Evolutionary conservation across 2,113 vertebrate species (phyloP).

Genomic region (Marcusenius ussheri): DNA sequence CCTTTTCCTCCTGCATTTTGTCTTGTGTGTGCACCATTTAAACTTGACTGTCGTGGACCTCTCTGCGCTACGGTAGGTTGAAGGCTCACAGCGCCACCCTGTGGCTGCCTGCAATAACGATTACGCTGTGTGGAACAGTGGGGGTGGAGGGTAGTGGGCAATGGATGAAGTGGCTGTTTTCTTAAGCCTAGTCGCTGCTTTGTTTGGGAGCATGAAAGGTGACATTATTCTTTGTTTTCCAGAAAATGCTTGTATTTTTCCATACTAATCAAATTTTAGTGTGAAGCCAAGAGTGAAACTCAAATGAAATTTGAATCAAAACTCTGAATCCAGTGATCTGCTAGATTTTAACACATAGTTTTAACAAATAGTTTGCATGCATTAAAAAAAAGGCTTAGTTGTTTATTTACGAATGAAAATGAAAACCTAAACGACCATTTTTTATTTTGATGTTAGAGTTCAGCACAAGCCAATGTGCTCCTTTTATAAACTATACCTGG

Average conservation of each 20-base stretch:
- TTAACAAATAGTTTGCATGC: slow-evolving; percentile 55
- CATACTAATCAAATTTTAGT: background rate
- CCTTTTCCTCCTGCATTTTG: slow-evolving; percentile 55
- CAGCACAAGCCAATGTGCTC: background rate
- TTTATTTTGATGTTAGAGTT: background rate
- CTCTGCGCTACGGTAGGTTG: slow-evolving; percentile 67
- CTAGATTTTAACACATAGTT: slow-evolving; percentile 28
- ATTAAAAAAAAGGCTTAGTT: slow-evolving; percentile 60
- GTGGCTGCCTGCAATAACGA: slow-evolving; percentile 36
- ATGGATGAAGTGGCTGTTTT: background rate
- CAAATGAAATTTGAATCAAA: background rate
- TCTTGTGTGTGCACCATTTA: slow-evolving; percentile 61
- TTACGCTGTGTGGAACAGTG: slow-evolving; percentile 18
- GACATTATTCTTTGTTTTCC: background rate
- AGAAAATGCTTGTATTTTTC: background rate
- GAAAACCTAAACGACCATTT: slow-evolving; percentile 13
- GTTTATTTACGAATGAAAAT: slow-evolving; percentile 37
- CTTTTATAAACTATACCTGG: background rate
- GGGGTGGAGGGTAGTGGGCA: slow-evolving; percentile 19
- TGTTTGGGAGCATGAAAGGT: background rate
- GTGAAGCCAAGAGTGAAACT: background rate
- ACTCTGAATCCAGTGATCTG: background rate
- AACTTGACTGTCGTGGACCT: slow-evolving; percentile 60
- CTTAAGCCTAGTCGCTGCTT: background rate
- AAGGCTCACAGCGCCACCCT: slow-evolving; percentile 51